A percentile compares a stretch with the other conserved stretches of the same genome.
phyloP scores from a whole-genome alignment of 2,888 invertebrate genomes.

The Orthosia cruda region DNA sequence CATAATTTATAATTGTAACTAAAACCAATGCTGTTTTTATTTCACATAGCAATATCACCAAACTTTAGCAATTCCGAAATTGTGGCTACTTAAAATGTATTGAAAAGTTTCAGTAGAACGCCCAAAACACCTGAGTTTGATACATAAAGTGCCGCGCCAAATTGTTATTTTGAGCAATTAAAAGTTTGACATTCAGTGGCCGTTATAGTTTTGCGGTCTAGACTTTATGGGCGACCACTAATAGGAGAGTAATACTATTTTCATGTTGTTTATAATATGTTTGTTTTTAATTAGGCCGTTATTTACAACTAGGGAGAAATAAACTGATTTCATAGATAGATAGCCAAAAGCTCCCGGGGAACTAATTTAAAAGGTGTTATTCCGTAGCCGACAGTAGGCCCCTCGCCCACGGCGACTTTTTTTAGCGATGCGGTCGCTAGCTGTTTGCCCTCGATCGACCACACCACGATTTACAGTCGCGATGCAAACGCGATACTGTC shows the following conservation, averaged over 20 bases:
- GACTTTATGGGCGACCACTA: background rate
- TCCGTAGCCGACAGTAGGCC: too few relatives aligned
- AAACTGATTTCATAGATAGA: too few relatives aligned
- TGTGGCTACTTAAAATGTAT: constrained; percentile 26
- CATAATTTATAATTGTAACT: background rate
- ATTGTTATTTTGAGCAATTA: constrained; percentile 45
- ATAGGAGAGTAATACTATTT: background rate
- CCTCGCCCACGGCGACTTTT: too few relatives aligned
- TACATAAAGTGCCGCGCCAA: constrained; percentile 25
- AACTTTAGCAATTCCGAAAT: constrained; percentile 28
- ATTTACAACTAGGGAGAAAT: background rate
- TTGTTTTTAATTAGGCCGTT: background rate
- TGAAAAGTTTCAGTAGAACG: constrained; percentile 33
- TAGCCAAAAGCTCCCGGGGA: too few relatives aligned
- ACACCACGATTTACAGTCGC: too few relatives aligned
- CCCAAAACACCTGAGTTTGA: constrained; percentile 34
- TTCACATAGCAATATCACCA: background rate
- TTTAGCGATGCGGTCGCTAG: too few relatives aligned
- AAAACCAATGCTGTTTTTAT: background rate
- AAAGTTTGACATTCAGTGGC: constrained; percentile 24
- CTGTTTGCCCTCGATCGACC: too few relatives aligned
- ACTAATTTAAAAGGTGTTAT: too few relatives aligned
- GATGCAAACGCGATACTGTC: too few relatives aligned
- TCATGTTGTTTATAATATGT: background rate
- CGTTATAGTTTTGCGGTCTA: constrained; percentile 12